These are phyloP conservation scores for Lucilia cuprina DNA, from an alignment of 1,140 invertebrate genomes.

Conservation along the genomic window DNA sequence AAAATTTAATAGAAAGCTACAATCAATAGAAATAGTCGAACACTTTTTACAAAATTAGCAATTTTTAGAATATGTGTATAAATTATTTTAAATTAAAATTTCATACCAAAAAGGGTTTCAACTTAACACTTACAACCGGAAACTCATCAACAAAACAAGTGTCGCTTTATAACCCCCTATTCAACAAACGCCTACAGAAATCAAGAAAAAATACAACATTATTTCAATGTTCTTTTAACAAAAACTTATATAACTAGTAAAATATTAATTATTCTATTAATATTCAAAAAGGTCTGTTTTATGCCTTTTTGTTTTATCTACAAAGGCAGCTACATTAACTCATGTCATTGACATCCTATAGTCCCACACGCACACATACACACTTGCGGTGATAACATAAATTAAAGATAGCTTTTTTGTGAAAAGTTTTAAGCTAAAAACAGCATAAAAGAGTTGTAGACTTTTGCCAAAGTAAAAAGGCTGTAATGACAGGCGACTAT, in stretches of 20 bases:
- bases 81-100: neutral
- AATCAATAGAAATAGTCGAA: no score
- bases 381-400: neutral
- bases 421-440: neutral
- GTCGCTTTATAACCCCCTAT: neutral
- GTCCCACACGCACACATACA: neutral
- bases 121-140: neutral
- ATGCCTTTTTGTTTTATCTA: neutral
- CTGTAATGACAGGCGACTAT: neutral
- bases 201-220: neutral
- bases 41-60: no score
- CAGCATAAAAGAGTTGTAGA: neutral
- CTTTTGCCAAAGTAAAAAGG: neutral
- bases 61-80: no score
- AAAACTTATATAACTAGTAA: neutral
- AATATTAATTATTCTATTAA: constrained; percentile 29
- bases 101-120: neutral
- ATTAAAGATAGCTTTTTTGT: neutral
- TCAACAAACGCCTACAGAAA: neutral
- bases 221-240: neutral
- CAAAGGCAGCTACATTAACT: neutral
- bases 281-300: constrained; percentile 27
- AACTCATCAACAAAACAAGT: neutral
- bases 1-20: no score
- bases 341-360: constrained; percentile 18